phyloP scores from a whole-genome alignment of 2,888 invertebrate genomes.

The Horisme vitalbata region DNA sequence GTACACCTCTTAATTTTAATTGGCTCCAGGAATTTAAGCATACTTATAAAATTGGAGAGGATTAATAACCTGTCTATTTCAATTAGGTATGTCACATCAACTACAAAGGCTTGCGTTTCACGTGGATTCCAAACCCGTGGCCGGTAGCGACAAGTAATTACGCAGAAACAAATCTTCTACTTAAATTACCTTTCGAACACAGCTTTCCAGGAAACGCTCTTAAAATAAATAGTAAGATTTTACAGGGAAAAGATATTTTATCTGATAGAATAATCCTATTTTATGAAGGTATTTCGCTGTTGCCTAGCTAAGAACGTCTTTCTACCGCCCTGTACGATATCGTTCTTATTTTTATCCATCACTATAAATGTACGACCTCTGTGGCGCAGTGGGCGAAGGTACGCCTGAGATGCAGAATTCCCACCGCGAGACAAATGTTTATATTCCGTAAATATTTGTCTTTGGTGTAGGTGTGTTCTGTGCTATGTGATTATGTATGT shows the following conservation, averaged over 20 bases:
- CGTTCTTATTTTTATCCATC: too few species aligned
- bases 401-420: too few species aligned
- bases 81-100: slow-evolving; percentile 31
- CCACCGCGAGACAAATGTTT: too few species aligned
- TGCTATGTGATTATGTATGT: too few species aligned
- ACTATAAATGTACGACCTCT: too few species aligned
- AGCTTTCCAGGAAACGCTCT: slow-evolving; percentile 10
- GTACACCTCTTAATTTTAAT: too few species aligned
- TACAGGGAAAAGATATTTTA: slow-evolving; percentile 8
- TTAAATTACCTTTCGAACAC: slow-evolving; percentile 46
- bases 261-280: slow-evolving; percentile 9
- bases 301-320: too few species aligned
- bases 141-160: slow-evolving; percentile 40
- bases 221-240: neutral
- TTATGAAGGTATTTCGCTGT: slow-evolving; percentile 8
- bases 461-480: too few species aligned
- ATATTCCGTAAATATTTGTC: too few species aligned
- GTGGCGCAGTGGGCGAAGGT: too few species aligned
- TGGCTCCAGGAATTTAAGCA: too few species aligned
- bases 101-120: slow-evolving; percentile 28
- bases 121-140: slow-evolving; percentile 17
- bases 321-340: too few species aligned
- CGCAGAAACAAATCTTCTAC: slow-evolving; percentile 43
- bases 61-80: slow-evolving; percentile 29
- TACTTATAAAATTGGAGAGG: slow-evolving; percentile 10